phyloP scores from a whole-genome alignment of 1,140 invertebrate genomes.

The Drosophila miranda region DNA sequence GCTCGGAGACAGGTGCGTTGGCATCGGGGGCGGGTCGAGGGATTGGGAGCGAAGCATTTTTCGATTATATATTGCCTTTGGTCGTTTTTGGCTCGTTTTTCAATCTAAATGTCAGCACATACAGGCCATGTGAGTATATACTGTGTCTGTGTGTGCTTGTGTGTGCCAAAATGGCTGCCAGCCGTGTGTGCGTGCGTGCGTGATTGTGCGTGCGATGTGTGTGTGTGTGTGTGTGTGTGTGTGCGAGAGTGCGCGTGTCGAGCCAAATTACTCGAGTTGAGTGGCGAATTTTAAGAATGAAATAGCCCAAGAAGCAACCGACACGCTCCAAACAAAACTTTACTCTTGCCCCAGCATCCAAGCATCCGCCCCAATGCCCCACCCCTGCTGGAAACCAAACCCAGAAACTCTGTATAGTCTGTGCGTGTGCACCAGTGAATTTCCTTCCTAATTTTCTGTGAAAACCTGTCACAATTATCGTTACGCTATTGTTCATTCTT shows the following conservation, averaged over 20 bases:
- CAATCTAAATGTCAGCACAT: constrained; percentile 76
- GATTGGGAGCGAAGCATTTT: constrained; percentile 29
- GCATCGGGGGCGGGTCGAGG: background rate
- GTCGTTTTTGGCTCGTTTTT: constrained; percentile 69
- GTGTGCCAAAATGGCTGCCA: constrained; percentile 43
- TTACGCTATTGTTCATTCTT: no score
- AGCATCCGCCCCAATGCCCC: background rate
- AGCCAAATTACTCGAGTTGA: constrained; percentile 71
- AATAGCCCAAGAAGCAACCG: constrained; percentile 70
- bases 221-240: background rate
- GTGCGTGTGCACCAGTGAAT: no score
- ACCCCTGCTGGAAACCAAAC: background rate
- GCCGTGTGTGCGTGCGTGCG: constrained; percentile 6
- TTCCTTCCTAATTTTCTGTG: no score
- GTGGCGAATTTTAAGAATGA: constrained; percentile 69
- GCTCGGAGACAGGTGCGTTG: background rate
- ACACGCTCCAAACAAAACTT: constrained; percentile 57
- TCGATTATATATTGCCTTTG: constrained; percentile 66
- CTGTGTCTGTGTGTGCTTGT: constrained; percentile 22
- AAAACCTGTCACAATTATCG: no score
- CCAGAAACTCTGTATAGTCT: background rate
- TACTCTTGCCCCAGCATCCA: constrained; percentile 34
- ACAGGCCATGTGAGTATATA: constrained; percentile 47
- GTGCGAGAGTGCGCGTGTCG: constrained; percentile 58
- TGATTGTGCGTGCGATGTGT: constrained; percentile 3